Base-by-base conservation (phyloP, 2,888 invertebrate species). In the Hoplodrina blanda region DNA sequence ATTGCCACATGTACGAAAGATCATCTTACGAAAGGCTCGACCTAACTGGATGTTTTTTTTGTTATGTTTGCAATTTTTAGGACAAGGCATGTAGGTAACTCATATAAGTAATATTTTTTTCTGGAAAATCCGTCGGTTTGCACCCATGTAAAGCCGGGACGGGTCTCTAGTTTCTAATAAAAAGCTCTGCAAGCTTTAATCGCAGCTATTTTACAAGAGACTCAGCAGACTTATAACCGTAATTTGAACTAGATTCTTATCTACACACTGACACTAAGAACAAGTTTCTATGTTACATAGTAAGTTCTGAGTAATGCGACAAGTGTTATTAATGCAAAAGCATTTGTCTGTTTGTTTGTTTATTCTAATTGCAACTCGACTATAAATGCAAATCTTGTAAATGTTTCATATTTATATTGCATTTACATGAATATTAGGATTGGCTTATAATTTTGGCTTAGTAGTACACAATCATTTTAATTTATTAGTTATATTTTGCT, bases 201-300 rank as follows among this genome's bases (percentile, higher is more conserved):
- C 20, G 25, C n/a, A 60, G 46, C 61, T 37, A 62, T 63, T 76
- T 60, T 59, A 69, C 49, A 62, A 69, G 60, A 69, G 41, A 50
- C 49, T 46, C n/a, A 2, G n/a, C 64, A 49, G 52, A 69, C 59
- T 66, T 67, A 75, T 75, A 68, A 68, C 69, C 57, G 72, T 78
- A 75, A 68, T 75, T 81, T 75, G 50, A 72, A 60, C 75, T 75
- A 78, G 69, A 75, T 80, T 78, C 57, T 46, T 75, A 69, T 69
- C 62, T 76, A 81, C 81, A 81, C 78, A 81, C 81, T 56, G 81
- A 53, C 73, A 57, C 67, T 53, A 17, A 60, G 67, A 78, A 78
- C 74, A 30, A 73, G 76, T 73, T 61, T 19, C 60, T 46, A 49
- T 44, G 33, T 60, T 60, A 72, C 61, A 44, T 37, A 30, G 67